These are phyloP conservation scores for Schizopygopsis malacanthus DNA, from an alignment of 2,797 vertebrate genomes.

Conservation along the genomic window DNA sequence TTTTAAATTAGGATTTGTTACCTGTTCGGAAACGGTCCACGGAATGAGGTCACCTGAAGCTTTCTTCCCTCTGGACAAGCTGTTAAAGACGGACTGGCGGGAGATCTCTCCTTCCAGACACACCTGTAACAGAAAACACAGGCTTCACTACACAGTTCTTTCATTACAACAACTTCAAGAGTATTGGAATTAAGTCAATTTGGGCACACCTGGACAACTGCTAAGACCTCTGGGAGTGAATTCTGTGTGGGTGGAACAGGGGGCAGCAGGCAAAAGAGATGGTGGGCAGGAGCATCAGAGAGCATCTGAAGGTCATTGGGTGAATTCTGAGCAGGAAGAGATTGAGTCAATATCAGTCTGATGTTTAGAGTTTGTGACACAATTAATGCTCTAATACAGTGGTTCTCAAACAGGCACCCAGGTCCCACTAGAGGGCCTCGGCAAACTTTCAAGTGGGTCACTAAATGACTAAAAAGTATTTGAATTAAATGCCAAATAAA, in stretches of 20 bases:
- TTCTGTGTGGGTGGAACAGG: slow-evolving; percentile 96
- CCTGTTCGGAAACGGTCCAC: slow-evolving; percentile 97
- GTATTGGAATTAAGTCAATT: background rate
- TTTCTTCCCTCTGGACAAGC: slow-evolving; percentile 97
- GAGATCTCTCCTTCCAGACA: slow-evolving; percentile 98
- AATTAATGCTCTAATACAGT: background rate
- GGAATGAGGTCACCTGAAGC: slow-evolving; percentile 97
- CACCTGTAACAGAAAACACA: slow-evolving; percentile 76
- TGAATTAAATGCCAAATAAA: background rate
- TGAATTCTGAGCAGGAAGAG: slow-evolving; percentile 84
- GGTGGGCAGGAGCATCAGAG: slow-evolving; percentile 96
- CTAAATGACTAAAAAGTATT: background rate
- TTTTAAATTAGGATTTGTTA: slow-evolving; percentile 59
- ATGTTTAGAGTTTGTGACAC: background rate
- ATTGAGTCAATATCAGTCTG: background rate
- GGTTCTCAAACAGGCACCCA: background rate
- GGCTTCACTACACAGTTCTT: background rate
- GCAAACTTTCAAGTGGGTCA: background rate
- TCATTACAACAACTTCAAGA: background rate
- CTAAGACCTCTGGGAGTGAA: slow-evolving; percentile 92
- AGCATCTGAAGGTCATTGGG: slow-evolving; percentile 98
- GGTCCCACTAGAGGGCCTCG: background rate
- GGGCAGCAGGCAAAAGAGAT: slow-evolving; percentile 95
- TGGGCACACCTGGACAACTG: slow-evolving; percentile 90
- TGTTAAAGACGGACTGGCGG: slow-evolving; percentile 91